phyloP scores from a whole-genome alignment of 2,888 invertebrate species.

The Parelbella ahira region DNA sequence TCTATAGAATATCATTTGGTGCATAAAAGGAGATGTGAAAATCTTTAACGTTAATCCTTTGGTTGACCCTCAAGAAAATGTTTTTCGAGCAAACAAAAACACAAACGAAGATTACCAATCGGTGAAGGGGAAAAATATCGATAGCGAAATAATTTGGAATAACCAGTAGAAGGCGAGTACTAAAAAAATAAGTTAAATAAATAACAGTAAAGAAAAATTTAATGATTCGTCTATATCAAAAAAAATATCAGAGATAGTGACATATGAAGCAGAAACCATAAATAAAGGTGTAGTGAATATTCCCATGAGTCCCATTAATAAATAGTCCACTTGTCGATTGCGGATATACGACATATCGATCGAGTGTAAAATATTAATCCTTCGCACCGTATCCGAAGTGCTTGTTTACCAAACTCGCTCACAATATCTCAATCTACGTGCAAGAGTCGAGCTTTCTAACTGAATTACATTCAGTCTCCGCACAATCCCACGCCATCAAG shows the following conservation, averaged over 20 bases:
- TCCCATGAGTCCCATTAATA: neutral
- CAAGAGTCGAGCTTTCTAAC: constrained; percentile 58
- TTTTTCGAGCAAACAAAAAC: constrained; percentile 10
- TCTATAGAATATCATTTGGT: constrained; percentile 62
- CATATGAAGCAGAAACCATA: no score
- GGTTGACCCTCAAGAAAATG: constrained; percentile 15
- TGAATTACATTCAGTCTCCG: constrained; percentile 52
- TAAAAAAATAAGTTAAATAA: no score
- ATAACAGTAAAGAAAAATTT: no score
- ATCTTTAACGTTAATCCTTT: constrained; percentile 29
- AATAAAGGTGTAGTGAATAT: no score
- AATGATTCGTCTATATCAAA: no score
- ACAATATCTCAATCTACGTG: constrained; percentile 72
- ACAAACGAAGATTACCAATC: neutral
- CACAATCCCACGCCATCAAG: constrained; percentile 62
- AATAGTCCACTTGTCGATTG: neutral
- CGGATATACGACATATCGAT: constrained; percentile 19
- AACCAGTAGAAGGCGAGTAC: no score
- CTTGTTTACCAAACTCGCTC: constrained; percentile 37
- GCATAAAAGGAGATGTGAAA: constrained; percentile 38
- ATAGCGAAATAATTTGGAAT: no score
- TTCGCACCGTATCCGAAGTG: constrained; percentile 38
- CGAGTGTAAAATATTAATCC: constrained; percentile 39
- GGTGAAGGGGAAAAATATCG: constrained; percentile 4
- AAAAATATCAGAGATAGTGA: no score